Percentiles rank a stretch among this genome's conserved stretches.
Conservation (phyloP, 2,888 invertebrate species). For the Drosophila nigritarsus region DNA sequence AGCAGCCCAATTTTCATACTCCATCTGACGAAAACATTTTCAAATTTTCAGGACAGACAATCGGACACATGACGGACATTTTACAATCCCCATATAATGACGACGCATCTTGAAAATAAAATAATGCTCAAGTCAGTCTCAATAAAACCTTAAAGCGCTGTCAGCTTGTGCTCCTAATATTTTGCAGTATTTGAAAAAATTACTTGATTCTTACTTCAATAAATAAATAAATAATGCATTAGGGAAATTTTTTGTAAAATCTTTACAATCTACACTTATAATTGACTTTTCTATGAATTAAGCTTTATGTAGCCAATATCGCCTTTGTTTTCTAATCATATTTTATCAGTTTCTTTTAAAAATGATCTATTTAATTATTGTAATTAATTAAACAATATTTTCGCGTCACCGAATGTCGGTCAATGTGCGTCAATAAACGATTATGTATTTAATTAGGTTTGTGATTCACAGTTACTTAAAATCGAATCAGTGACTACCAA, state of each 20-base stretch:
- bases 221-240: not conserved
- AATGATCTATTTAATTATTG: not conserved
- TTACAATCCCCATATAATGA: not conserved
- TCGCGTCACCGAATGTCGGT: not conserved
- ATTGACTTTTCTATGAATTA: not conserved
- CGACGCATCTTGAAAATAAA: not conserved
- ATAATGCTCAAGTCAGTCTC: not conserved
- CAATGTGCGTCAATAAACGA: slow-evolving; percentile 23
- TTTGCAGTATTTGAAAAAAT: not conserved
- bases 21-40: not conserved
- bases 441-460: slow-evolving; percentile 3
- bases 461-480: slow-evolving; percentile 45
- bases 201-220: not conserved
- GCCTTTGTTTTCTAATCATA: not conserved
- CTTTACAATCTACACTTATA: not conserved
- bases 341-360: not conserved
- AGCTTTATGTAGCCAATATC: not conserved
- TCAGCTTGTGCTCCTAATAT: too few species aligned
- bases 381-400: not conserved
- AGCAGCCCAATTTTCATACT: too few species aligned
- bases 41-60: not conserved
- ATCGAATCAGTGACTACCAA: slow-evolving; percentile 33
- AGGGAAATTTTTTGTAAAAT: not conserved
- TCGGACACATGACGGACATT: too few species aligned
- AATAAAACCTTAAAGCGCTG: too few species aligned